Evolutionary conservation across 2,113 vertebrate genomes (phyloP), one percentile per base, ranked within the genome.

Genomic region (Bujurquina vittata): DNA sequence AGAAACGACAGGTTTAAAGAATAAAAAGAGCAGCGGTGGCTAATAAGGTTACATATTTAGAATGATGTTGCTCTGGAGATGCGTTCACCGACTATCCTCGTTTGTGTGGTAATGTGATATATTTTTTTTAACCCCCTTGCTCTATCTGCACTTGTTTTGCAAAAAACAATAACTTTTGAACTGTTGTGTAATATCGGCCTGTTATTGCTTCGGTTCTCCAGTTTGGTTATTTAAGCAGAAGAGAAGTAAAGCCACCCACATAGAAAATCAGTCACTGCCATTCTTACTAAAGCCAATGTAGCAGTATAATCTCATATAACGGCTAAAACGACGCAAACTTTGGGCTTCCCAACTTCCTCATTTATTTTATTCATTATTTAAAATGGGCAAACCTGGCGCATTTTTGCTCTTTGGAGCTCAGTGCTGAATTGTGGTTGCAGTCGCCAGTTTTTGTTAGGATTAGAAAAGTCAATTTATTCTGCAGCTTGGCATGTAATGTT

Each of bases 391-490:
- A 49, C 65, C 18, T 10, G 0, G 46, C 49, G 26, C 17, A 52
- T 31, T 14, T 72, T 5, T 15, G 33, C 10, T 20, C 49, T 55
- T 31, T 17, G 65, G 23, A 72, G 23, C 10, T 72, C 23, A 72
- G 23, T 20, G 10, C 26, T 57, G 43, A 52, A 57, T 58, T 77
- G 58, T 61, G 3, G 3, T 58, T 77, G 29, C 12, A 46, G 65
- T 56, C 55, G 55, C 59, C 33, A 5, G 33, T 52, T 84, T 62
- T 52, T 74, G 22, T 69, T 61, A 22, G 61, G 23, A 77, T 79
- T 59, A 49, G 37, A 40, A 84, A 75, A 79, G 43, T 52, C 23
- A 10, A 22, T 77, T 81, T 78, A 67, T 75, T 86, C 29, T 29
- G 29, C 58, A 75, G 55, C 46, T 77, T 56, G n/a, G 6, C 37